Base-by-base conservation (phyloP, 1,140 invertebrate genomes). In the Camponotus floridanus region DNA sequence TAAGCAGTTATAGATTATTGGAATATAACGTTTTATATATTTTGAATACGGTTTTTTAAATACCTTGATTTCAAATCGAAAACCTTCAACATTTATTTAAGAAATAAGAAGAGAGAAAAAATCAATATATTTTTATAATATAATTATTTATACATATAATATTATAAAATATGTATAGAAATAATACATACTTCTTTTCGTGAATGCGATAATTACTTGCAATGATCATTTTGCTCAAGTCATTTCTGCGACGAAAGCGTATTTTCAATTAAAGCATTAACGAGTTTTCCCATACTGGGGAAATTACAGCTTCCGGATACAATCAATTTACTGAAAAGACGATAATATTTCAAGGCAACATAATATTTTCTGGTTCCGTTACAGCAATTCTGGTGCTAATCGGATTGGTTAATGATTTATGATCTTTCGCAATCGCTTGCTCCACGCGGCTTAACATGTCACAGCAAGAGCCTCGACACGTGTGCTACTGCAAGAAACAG, bases 321-420 rank as follows among this genome's bases (percentile, higher is more conserved):
- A n/a, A 13, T 80, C 39, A 81, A 55, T 59, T 71, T 68, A 80
- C n/a, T 31, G 39, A 45, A 39, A 45, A 8, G 18, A 21, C 8
- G 55, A 71, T 61, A 36, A 83, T 26, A 73, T 48, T 73, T 83
- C 45, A 42, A 39, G 31, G 18, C 33, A 2, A 1, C 55, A 26
- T 61, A 64, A 83, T 51, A 51, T 83, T 61, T 64, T 33, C 26
- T 70, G 26, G 51, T 18, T 13, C 26, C 31, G 15, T 36, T 45
- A 45, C 18, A 33, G n/a, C 55, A 13, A 21, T 83, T 61, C 55
- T 36, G 21, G 11, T 21, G 15, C 3, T 83, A 83, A 83, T 83
- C 39, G 55, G 68, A 83, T 73, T 61, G 68, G 18, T 48, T 81
- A 73, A 71, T 83, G 55, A 73, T 62, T 83, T 73, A 73, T 83